Evolutionary conservation across 1,140 invertebrate species (phyloP).

Genomic region (Pseudoatta argentina): DNA sequence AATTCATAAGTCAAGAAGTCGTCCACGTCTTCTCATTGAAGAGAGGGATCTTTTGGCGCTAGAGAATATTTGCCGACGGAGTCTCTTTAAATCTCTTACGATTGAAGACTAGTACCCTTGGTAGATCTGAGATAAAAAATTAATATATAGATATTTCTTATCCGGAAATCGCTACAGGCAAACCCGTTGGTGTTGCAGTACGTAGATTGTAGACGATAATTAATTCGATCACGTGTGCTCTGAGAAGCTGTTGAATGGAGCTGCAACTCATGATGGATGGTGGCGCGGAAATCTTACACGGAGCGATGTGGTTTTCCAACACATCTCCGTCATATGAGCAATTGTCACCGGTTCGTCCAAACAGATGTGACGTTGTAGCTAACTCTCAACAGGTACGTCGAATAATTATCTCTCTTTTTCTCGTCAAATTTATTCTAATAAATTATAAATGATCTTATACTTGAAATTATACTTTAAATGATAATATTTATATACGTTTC

Average conservation of each 20-base stretch:
- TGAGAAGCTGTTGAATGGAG: conserved; percentile 78
- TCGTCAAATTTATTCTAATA: background rate
- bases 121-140: conserved; percentile 41
- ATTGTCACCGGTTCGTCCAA: conserved; percentile 80
- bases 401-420: background rate
- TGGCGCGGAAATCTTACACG: conserved; percentile 79
- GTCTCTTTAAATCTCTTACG: conserved; percentile 20
- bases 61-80: background rate
- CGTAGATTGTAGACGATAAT: conserved; percentile 11
- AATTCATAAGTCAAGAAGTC: conserved; percentile 19
- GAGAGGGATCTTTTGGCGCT: background rate
- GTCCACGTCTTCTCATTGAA: background rate
- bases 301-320: conserved; percentile 80
- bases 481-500: background rate
- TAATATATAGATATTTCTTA: conserved; percentile 36
- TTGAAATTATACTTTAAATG: conserved; percentile 6
- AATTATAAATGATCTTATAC: background rate
- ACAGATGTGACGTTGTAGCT: conserved; percentile 77
- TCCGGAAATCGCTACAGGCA: conserved; percentile 17
- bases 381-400: conserved; percentile 81
- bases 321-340: conserved; percentile 82
- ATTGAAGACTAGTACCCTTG: background rate
- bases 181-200: conserved; percentile 17
- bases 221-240: conserved; percentile 20
- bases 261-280: conserved; percentile 82